Base-by-base conservation (phyloP, 2,113 vertebrate genomes). In the Cygnus atratus region DNA sequence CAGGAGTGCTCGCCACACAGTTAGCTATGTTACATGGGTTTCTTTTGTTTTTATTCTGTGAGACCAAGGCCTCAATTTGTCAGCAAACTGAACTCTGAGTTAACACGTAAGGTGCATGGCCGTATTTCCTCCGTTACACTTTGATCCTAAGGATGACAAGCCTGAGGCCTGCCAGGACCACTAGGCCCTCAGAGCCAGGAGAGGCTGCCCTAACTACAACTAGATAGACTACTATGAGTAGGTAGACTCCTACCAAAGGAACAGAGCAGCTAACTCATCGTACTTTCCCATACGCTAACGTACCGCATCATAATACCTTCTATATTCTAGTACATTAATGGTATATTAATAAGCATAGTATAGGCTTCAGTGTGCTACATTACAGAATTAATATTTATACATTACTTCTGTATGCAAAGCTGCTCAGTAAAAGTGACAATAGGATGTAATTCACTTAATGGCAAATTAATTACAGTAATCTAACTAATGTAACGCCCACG, bases 391-490 rank as follows among this genome's bases (percentile, higher is more conserved):
- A 73, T 73, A 93, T 73, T 75, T 90, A 88, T n/a, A 58, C 37
- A 39, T 41, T 72, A 74, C 25, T 63, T 85, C 63, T 46, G 55
- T 70, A 80, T 44, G 22, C 50, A 91, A 90, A 88, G 73, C 73
- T 84, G 57, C 59, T 65, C 79, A 84, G 90, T 84, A 88, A 54
- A 94, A 97, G 87, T 93, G 78, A 95, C 87, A 80, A 93, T 29
- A 57, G 54, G 95, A 33, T 44, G 35, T 33, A 95, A 94, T 65
- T 95, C 80, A 88, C 43, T 90, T 90, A 92, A 96, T 48, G 11
- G 92, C 68, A 92, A 95, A 84, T 74, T 92, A 95, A 97, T 87
- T 61, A 79, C 71, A 70, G 86, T 84, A 43, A 92, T 95, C 94
- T 73, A 88, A 95, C 48, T 88, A 96, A 95, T 77, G 43, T 84